Evolutionary conservation across 2,797 vertebrate genomes (phyloP), one percentile per base, ranked within the genome.

Genomic region (Neomorphus geoffroyi): DNA sequence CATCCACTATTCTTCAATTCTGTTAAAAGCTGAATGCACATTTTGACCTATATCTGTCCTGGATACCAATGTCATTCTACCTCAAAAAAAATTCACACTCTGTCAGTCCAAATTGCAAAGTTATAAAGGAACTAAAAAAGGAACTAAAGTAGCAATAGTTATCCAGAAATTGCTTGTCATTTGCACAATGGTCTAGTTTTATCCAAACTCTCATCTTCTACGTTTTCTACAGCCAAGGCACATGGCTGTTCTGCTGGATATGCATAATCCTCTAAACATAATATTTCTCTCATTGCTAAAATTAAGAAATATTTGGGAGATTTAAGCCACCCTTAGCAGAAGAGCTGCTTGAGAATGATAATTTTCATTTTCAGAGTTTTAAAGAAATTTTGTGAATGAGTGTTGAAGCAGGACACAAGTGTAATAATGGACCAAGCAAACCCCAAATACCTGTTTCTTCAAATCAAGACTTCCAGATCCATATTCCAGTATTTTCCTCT

Each of bases 51-150:
- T 45, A 60, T 73, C 32, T 82, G 19, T 28, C 22, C 28, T 58
- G 46, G 4, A 18, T 69, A 5, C 27, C 21, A n/a, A 7, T 57
- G 46, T 28, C 21, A 13, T 75, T 86, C 28, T 82, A 39, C 4
- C 3, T 60, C 33, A 45, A 41, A n/a, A 4, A 0, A 1, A 21
- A n/a, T 72, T 41, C 80, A 1, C 13, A 17, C 6, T 61, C n/a
- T 72, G 11, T 30, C 61, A 37, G 23, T 58, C 33, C 18, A 54
- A 64, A 67, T 9, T 9, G 13, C 21, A 56, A 0, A 6, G 22
- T 71, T 70, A 21, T 27, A n/a, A n/a, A n/a, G n/a, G n/a, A n/a
- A n/a, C n/a, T n/a, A n/a, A 2, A 0, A 3, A 58, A 86, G 27
- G 22, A 79, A 58, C 28, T 12, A 60, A 56, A 62, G 8, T 18